These are phyloP conservation scores for Grapholita molesta DNA, from an alignment of 1,140 invertebrate genomes.

Conservation along the genomic window DNA sequence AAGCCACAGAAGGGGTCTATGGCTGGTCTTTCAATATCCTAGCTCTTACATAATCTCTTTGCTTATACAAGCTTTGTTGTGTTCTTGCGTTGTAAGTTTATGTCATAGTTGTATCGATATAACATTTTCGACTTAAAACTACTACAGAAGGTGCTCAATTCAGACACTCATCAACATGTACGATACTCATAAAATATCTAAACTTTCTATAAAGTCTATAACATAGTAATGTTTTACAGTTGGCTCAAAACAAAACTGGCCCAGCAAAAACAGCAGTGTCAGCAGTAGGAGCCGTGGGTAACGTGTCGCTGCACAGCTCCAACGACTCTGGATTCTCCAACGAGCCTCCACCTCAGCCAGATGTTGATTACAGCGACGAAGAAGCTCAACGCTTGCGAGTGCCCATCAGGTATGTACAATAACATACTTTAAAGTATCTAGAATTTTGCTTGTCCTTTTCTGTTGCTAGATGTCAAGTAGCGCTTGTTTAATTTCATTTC, in stretches of 20 bases:
- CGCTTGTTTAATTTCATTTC: slow-evolving; percentile 44
- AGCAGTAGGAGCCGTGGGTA: slow-evolving; percentile 79
- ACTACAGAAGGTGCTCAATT: no score
- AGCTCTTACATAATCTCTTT: no score
- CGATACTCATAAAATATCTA: no score
- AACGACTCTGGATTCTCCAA: slow-evolving; percentile 95
- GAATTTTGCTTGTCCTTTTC: slow-evolving; percentile 42
- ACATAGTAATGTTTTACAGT: slow-evolving; percentile 34
- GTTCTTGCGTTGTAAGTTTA: no score
- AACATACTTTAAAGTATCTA: slow-evolving; percentile 23
- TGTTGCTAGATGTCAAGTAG: slow-evolving; percentile 34
- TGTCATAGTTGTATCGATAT: no score
- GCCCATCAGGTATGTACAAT: slow-evolving; percentile 82
- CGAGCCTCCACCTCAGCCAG: slow-evolving; percentile 91
- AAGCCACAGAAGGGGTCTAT: no score
- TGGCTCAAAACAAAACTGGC: slow-evolving; percentile 73
- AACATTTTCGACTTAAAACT: no score
- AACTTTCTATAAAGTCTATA: no score
- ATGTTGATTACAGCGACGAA: slow-evolving; percentile 94
- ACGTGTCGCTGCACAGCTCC: slow-evolving; percentile 91
- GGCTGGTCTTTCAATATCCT: no score
- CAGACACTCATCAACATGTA: no score
- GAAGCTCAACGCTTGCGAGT: slow-evolving; percentile 83
- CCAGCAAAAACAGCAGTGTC: slow-evolving; percentile 69
- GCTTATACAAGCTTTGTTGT: no score